Conservation (phyloP, 2,888 invertebrate genomes). For the Ichneumoninae sp. region DNA sequence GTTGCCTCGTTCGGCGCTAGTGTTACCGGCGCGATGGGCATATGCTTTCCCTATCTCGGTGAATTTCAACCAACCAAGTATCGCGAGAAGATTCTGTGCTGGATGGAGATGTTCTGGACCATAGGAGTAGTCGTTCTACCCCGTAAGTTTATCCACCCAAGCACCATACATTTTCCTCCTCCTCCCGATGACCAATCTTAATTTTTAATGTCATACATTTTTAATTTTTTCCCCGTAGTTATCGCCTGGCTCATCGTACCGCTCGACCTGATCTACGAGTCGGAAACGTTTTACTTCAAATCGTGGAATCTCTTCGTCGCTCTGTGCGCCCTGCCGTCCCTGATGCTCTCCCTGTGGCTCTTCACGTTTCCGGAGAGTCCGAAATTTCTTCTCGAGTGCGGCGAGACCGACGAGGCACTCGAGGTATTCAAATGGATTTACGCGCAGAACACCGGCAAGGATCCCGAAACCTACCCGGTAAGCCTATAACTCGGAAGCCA, state of each 20-base stretch:
- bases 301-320: conserved; percentile 94
- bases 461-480: conserved; percentile 90
- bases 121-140: conserved; percentile 91
- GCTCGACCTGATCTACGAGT: conserved; percentile 87
- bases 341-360: conserved; percentile 89
- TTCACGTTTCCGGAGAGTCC: conserved; percentile 92
- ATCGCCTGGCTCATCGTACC: conserved; percentile 93
- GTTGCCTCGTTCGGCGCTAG: conserved; percentile 81
- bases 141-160: conserved; percentile 85
- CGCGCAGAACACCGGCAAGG: conserved; percentile 89
- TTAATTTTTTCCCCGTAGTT: conserved; percentile 84
- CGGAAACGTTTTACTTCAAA: conserved; percentile 88
- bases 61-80: conserved; percentile 93
- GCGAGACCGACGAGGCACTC: conserved; percentile 91
- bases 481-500: conserved; percentile 73
- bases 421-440: conserved; percentile 89
- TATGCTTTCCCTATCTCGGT: conserved; percentile 92
- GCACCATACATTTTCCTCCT: neutral
- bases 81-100: conserved; percentile 92
- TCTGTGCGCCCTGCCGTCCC: conserved; percentile 90
- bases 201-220: neutral
- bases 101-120: conserved; percentile 95
- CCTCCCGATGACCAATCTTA: neutral
- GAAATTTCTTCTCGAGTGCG: conserved; percentile 92
- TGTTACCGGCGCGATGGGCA: conserved; percentile 93